Conservation (phyloP, 2,797 vertebrate genomes). For the Erithacus rubecula region DNA sequence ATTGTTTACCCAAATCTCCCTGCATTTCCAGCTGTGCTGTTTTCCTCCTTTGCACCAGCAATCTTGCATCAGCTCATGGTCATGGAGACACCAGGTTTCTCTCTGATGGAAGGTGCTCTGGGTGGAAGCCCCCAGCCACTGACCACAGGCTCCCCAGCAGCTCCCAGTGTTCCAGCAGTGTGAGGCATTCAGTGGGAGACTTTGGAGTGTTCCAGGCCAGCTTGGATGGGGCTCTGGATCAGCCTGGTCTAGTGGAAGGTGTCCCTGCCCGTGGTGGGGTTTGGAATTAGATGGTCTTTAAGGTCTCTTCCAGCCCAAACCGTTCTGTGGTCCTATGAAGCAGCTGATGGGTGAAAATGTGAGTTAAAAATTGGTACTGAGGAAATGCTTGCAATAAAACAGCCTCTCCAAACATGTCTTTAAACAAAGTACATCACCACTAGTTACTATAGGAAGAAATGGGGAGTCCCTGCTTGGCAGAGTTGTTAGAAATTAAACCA, state of each 20-base stretch:
- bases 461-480: neutral
- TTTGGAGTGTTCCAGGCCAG: neutral
- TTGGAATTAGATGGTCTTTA: neutral
- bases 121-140: neutral
- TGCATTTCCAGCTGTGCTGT: accelerated
- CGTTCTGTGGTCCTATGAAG: neutral
- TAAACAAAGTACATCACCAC: accelerated
- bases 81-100: neutral
- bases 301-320: neutral
- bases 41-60: neutral
- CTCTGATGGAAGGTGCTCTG: neutral
- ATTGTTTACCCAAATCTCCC: accelerated
- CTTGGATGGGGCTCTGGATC: neutral
- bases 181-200: neutral
- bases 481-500: neutral
- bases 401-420: accelerated
- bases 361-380: neutral
- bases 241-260: neutral
- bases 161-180: accelerated
- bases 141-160: neutral
- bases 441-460: neutral
- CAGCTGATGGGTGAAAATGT: neutral
- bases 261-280: neutral
- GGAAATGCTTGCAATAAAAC: neutral
- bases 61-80: neutral